Evolutionary conservation across 2,888 invertebrate species (phyloP).

Genomic region (Melinaea marsaeus): DNA sequence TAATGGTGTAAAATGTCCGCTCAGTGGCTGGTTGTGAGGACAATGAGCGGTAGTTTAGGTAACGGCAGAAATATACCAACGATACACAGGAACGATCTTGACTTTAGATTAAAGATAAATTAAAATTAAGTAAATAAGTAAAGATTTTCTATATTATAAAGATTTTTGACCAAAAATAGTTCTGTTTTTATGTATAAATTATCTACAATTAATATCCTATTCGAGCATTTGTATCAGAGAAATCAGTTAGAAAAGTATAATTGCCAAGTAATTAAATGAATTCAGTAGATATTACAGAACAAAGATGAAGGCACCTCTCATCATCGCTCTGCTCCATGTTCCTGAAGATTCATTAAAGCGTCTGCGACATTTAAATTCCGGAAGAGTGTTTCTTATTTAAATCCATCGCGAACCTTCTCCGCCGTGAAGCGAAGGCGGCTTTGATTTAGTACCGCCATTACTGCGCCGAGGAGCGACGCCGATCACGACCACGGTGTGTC

Average conservation of each 20-base stretch:
- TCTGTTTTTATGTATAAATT: too few species aligned
- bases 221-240: background rate
- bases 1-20: background rate
- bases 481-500: background rate
- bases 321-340: background rate
- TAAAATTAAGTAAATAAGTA: background rate
- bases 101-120: background rate
- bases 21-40: slow-evolving; percentile 1
- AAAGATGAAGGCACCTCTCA: too few species aligned
- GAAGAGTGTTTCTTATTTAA: slow-evolving; percentile 1
- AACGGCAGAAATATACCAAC: background rate
- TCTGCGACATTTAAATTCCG: background rate
- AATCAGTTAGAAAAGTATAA: background rate
- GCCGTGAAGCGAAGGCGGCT: background rate
- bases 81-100: background rate
- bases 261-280: background rate
- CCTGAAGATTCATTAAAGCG: background rate
- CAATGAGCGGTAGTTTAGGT: background rate
- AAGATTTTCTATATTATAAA: background rate
- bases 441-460: slow-evolving; percentile 1
- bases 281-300: background rate
- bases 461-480: slow-evolving; percentile 1
- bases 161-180: background rate
- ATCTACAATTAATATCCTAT: too few species aligned
- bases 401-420: background rate